phyloP scores from a whole-genome alignment of 2,113 vertebrate species.

The Gopherus evgoodei region DNA sequence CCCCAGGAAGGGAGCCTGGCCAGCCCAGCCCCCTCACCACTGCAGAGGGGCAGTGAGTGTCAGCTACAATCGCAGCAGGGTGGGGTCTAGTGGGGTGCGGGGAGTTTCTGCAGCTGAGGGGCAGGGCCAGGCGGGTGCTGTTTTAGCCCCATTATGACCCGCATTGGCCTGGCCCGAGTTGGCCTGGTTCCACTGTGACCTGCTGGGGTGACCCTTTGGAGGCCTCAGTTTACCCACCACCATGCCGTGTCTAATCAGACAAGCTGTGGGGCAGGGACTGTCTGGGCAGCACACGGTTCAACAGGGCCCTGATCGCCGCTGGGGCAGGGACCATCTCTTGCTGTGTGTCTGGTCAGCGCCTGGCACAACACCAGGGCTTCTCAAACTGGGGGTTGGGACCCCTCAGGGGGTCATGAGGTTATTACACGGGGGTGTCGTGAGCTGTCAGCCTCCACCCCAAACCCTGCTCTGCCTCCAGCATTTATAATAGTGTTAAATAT shows the following conservation, averaged over 20 bases:
- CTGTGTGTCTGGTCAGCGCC: not conserved
- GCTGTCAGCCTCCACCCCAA: too few relatives aligned
- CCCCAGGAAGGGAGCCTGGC: not conserved
- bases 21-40: not conserved
- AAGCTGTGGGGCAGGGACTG: not conserved
- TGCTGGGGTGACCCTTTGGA: not conserved
- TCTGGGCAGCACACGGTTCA: not conserved
- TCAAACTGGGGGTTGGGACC: too few relatives aligned
- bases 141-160: not conserved
- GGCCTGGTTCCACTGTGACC: not conserved
- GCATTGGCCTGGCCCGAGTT: not conserved
- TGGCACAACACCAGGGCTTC: not conserved
- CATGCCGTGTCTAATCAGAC: not conserved
- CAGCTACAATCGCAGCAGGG: not conserved
- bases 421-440: too few relatives aligned
- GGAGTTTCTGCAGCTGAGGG: not conserved
- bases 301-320: not conserved
- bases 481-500: too few relatives aligned
- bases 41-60: not conserved
- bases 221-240: not conserved
- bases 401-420: too few relatives aligned
- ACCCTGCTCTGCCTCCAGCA: too few relatives aligned
- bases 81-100: not conserved
- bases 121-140: not conserved
- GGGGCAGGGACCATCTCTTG: not conserved